Percentiles rank a stretch among this genome's conserved stretches.
Conservation (phyloP, 2,797 vertebrate genomes). For the Pangasius krempfi region DNA sequence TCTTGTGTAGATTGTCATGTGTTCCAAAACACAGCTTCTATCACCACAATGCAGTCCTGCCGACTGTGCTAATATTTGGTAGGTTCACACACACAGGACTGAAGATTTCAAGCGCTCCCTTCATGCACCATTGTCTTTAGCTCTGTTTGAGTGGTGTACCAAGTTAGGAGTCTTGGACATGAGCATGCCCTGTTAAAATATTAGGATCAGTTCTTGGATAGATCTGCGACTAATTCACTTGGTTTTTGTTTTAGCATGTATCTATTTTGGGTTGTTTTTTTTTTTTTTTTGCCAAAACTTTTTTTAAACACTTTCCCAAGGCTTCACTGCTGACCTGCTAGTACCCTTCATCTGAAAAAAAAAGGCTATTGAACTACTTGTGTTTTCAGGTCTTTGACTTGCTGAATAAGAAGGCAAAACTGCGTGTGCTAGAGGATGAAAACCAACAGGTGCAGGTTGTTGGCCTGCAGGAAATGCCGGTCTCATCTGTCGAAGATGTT, state of each 20-base stretch:
- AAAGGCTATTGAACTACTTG: neutral
- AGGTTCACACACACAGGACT: neutral
- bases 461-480: slow-evolving; percentile 85
- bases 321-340: neutral
- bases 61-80: neutral
- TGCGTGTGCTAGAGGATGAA: slow-evolving; percentile 92
- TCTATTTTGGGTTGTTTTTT: neutral
- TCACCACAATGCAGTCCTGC: neutral
- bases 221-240: neutral
- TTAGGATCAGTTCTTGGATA: neutral
- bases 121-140: neutral
- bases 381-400: slow-evolving; percentile 87
- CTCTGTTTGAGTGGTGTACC: neutral
- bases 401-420: slow-evolving; percentile 91
- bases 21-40: neutral
- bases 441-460: slow-evolving; percentile 95
- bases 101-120: neutral
- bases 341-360: neutral
- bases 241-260: neutral
- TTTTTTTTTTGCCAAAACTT: neutral
- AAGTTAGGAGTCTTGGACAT: neutral
- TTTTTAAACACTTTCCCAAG: neutral
- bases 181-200: neutral
- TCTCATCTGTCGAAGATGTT: slow-evolving; percentile 86
- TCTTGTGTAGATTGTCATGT: neutral